These are phyloP conservation scores for Cynoglossus semilaevis DNA, from an alignment of 2,113 vertebrate genomes.

Conservation along the genomic window DNA sequence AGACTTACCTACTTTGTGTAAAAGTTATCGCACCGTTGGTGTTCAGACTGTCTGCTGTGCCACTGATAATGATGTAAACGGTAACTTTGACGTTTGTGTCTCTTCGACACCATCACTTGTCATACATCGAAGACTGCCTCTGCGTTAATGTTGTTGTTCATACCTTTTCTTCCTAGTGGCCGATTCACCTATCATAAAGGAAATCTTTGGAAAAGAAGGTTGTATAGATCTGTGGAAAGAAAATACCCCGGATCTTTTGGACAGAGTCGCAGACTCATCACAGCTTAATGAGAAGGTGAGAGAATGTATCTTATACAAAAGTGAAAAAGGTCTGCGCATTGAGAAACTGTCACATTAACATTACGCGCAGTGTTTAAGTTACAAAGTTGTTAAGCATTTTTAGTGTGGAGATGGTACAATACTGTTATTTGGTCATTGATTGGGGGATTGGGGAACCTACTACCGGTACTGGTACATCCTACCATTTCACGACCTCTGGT, in stretches of 20 bases:
- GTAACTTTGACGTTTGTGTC: slow-evolving; percentile 8
- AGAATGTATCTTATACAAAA: background rate
- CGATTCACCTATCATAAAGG: slow-evolving; percentile 61
- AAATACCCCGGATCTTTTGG: slow-evolving; percentile 33
- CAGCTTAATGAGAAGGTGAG: slow-evolving; percentile 34
- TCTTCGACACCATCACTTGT: background rate
- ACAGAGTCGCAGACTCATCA: slow-evolving; percentile 20
- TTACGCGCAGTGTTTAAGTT: too few species aligned
- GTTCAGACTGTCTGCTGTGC: slow-evolving; percentile 48
- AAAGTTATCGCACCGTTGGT: slow-evolving; percentile 52
- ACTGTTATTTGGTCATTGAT: too few species aligned
- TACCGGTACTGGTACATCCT: background rate
- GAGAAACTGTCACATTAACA: too few species aligned
- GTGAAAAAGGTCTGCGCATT: too few species aligned
- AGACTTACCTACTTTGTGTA: slow-evolving; percentile 22
- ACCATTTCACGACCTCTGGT: background rate
- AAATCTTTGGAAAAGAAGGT: slow-evolving; percentile 75
- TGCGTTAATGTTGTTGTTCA: background rate
- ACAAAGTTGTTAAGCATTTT: too few species aligned
- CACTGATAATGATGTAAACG: slow-evolving; percentile 27
- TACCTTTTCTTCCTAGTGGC: slow-evolving; percentile 23
- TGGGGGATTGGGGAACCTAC: too few species aligned
- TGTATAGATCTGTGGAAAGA: slow-evolving; percentile 72
- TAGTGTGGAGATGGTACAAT: too few species aligned
- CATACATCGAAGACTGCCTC: background rate